phyloP scores from a whole-genome alignment of 2,797 vertebrate genomes.

The Cuniculus paca region DNA sequence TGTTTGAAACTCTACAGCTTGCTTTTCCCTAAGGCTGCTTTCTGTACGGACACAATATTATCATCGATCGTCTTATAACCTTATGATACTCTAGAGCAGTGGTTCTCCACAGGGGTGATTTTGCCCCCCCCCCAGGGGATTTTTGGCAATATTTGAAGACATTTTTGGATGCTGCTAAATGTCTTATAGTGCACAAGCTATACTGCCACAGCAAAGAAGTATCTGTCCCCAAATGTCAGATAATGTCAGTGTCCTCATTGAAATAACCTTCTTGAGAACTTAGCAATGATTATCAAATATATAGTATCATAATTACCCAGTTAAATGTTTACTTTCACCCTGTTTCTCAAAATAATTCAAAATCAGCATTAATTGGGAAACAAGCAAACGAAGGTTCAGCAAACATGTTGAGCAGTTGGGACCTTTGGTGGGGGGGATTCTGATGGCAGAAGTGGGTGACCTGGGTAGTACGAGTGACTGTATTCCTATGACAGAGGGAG shows the following conservation, averaged over 20 bases:
- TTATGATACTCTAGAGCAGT: neutral
- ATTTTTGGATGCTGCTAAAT: neutral
- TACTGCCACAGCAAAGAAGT: neutral
- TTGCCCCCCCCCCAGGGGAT: accelerated
- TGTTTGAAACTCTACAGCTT: neutral
- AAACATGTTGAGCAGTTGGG: neutral
- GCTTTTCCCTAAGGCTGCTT: neutral
- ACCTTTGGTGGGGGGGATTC: neutral
- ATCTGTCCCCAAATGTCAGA: neutral
- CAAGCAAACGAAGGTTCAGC: neutral
- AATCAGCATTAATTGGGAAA: neutral
- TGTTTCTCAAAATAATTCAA: neutral
- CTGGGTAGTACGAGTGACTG: neutral
- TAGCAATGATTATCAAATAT: neutral
- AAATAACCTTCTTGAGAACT: neutral
- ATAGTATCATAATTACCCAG: neutral
- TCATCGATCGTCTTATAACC: neutral
- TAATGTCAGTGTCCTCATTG: neutral
- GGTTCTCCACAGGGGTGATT: neutral
- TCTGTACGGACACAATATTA: neutral
- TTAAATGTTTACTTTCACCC: neutral
- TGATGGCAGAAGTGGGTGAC: neutral
- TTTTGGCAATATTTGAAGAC: neutral
- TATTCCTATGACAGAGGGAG: neutral
- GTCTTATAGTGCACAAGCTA: neutral